Conservation (phyloP, 2,888 invertebrate genomes). For the Mesorhabditis belari region DNA sequence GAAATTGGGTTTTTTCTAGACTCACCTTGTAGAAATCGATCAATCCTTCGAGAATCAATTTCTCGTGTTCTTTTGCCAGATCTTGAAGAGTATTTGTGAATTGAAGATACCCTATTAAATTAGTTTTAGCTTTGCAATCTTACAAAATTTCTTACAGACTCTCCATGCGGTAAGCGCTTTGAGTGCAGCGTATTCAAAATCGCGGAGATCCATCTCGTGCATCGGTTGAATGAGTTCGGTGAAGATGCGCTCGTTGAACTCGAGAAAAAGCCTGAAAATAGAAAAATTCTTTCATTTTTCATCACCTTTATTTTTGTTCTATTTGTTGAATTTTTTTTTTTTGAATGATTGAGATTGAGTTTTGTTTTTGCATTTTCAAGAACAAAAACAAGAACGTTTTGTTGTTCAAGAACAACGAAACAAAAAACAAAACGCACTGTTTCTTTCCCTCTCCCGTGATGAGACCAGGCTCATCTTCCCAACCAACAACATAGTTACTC, state of each 20-base stretch:
- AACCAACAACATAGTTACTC: neutral
- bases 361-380: too few species aligned
- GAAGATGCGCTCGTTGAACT: neutral
- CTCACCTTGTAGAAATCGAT: neutral
- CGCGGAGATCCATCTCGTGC: neutral
- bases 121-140: neutral
- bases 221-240: neutral
- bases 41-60: neutral
- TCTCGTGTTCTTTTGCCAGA: neutral
- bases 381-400: too few species aligned
- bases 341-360: too few species aligned
- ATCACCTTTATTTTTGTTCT: too few species aligned
- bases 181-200: neutral
- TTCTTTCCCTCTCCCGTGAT: neutral
- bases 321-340: too few species aligned
- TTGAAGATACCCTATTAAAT: neutral
- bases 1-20: too few species aligned
- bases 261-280: neutral
- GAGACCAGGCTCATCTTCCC: neutral
- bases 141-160: neutral
- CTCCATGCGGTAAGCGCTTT: neutral
- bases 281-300: neutral
- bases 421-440: neutral
- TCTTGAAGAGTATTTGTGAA: neutral
- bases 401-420: too few species aligned